Evolutionary conservation across 2,797 vertebrate species (phyloP).

Genomic region (Lithobates sylvaticus): DNA sequence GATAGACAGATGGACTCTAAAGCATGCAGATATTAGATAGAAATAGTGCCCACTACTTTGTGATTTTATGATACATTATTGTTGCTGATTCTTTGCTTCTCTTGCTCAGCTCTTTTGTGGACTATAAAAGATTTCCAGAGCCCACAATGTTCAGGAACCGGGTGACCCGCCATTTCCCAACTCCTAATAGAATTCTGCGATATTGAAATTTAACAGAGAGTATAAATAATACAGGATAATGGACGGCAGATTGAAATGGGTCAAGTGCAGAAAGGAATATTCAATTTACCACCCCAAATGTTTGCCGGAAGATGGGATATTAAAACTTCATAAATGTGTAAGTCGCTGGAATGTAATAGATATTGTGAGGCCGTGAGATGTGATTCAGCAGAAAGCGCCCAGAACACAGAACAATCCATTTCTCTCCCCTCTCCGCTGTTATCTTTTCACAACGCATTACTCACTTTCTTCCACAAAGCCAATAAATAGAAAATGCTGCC

Average conservation of each 20-base stretch:
- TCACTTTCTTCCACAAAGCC: conserved; percentile 20
- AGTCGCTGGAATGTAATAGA: neutral
- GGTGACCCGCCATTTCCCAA: neutral
- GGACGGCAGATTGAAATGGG: conserved; percentile 9
- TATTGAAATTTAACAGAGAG: conserved; percentile 24
- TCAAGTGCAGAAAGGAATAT: conserved; percentile 29
- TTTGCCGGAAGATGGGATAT: conserved; percentile 15
- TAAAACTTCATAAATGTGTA: conserved; percentile 13
- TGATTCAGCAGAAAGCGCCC: conserved; percentile 25
- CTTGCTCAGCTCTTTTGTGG: neutral
- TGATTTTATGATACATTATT: neutral
- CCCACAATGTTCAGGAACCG: neutral
- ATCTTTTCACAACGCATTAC: conserved; percentile 40
- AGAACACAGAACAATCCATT: conserved; percentile 10
- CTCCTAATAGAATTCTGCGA: conserved; percentile 13
- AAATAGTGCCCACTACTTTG: no score
- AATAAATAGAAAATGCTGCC: neutral
- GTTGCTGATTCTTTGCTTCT: neutral
- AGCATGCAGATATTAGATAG: no score
- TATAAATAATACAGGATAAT: conserved; percentile 6
- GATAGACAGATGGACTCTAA: neutral
- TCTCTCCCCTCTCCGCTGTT: neutral
- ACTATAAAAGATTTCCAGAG: neutral
- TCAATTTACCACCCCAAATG: conserved; percentile 31
- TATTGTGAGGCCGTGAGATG: neutral